Evolutionary conservation across 2,113 vertebrate genomes (phyloP).

Genomic region (Thymallus thymallus): DNA sequence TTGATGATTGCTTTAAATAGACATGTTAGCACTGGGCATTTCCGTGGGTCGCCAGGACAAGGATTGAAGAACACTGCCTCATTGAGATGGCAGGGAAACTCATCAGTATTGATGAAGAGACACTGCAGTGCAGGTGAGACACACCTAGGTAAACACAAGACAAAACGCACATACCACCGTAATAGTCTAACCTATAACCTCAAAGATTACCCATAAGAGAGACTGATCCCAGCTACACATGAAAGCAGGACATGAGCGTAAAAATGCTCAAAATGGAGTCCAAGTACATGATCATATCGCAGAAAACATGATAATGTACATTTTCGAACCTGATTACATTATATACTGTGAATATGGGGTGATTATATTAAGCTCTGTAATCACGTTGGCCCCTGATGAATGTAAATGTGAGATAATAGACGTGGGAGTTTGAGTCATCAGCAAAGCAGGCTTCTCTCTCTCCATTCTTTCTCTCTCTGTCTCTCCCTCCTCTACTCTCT

Average conservation of each 20-base stretch:
- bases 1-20: neutral
- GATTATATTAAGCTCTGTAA: conserved; percentile 5
- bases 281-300: neutral
- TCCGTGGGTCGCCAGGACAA: neutral
- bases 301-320: neutral
- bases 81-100: too few species aligned
- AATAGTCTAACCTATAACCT: too few species aligned
- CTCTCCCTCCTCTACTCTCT: neutral
- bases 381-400: neutral
- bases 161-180: too few species aligned
- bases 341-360: neutral
- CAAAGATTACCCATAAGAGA: too few species aligned
- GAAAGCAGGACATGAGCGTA: too few species aligned
- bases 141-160: too few species aligned
- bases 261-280: neutral
- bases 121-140: too few species aligned
- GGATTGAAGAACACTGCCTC: neutral
- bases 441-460: neutral
- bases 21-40: neutral
- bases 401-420: neutral
- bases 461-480: neutral
- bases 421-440: neutral
- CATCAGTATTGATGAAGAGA: too few species aligned
- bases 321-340: neutral
- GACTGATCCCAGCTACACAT: neutral